Percentiles rank a stretch among this genome's conserved stretches.
These are phyloP conservation scores for Diaprepes abbreviatus DNA, from an alignment of 2,888 invertebrate species.

Conservation along the genomic window DNA sequence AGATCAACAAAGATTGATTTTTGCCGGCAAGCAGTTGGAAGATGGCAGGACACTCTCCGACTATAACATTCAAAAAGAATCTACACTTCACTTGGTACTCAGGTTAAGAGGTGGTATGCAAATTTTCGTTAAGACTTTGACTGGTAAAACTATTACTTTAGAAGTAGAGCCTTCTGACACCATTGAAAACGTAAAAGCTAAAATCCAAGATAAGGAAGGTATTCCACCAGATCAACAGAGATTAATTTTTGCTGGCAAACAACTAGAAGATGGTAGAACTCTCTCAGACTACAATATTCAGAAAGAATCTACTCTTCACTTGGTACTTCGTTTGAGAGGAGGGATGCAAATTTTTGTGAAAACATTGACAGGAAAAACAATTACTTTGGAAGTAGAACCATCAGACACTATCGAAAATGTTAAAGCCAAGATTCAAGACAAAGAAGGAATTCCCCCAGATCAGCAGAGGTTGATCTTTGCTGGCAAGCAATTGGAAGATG, in stretches of 20 bases:
- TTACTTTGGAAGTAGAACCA: constrained; percentile 73
- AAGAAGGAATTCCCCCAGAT: constrained; percentile 83
- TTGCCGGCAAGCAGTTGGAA: constrained; percentile 79
- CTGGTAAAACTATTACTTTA: constrained; percentile 67
- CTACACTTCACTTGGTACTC: constrained; percentile 29
- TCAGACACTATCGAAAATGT: constrained; percentile 76
- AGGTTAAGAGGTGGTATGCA: constrained; percentile 30
- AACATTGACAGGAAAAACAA: constrained; percentile 60
- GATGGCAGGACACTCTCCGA: constrained; percentile 64
- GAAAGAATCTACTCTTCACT: constrained; percentile 74
- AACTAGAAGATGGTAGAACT: constrained; percentile 94
- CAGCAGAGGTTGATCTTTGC: constrained; percentile 68
- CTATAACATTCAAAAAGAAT: constrained; percentile 73
- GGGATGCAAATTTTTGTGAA: constrained; percentile 43
- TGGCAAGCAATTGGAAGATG: constrained; percentile 84
- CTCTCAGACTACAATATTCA: constrained; percentile 94
- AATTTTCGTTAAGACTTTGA: constrained; percentile 54
- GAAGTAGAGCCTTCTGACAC: constrained; percentile 74
- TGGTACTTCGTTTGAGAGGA: constrained; percentile 74
- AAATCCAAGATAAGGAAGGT: constrained; percentile 93
- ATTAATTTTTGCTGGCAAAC: constrained; percentile 93
- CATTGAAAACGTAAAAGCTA: constrained; percentile 76
- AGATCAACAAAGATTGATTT: constrained; percentile 75
- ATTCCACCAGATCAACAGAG: constrained; percentile 93
- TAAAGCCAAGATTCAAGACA: constrained; percentile 73